Base-by-base conservation (phyloP, 2,113 vertebrate genomes). In the Apistogramma diplotaenia region DNA sequence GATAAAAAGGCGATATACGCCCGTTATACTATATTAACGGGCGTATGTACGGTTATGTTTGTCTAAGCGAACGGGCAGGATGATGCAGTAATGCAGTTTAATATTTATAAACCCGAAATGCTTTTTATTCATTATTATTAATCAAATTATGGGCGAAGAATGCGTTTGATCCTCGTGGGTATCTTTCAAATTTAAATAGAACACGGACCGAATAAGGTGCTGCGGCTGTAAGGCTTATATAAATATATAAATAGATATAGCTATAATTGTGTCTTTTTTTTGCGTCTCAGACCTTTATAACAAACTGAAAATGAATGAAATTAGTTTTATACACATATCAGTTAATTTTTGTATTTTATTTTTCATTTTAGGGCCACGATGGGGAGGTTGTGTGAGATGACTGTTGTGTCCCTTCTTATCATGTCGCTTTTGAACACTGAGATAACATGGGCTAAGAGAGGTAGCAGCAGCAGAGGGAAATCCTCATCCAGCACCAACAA, bases 351-450 rank as follows among this genome's bases (percentile, higher is more conserved):
- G n/a, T n/a, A n/a, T 61, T 1, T 53, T 16, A 12, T 4, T 76
- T 78, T 62, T 78, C 8, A 84, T 35, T 71, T n/a, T n/a, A 93
- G 89, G 71, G 80, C 46, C 87, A 89, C 21, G 57, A 94, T 95
- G 95, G 74, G 79, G 59, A 84, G 59, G 56, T 15, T 90, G 51
- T 76, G 31, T 29, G 43, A 82, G 25, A 15, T 81, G 23, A 74
- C 35, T 19, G 25, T 89, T 11, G 3, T 93, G 16, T 78, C 81
- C 78, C 37, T 95, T 21, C 78, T 91, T 23, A 31, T 94, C 16
- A 54, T 92, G 18, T 75, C 61, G 25, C 74, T 94, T 18, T 57
- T 94, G 51, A 92, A 67, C 46, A 77, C 80, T 27, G 86, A 95
- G 7, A 60, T 55, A 1, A 76, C 91, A 31, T 91, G 81, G 86